Base-by-base conservation (phyloP, 1,140 invertebrate genomes). In the Brachionus angularis region DNA sequence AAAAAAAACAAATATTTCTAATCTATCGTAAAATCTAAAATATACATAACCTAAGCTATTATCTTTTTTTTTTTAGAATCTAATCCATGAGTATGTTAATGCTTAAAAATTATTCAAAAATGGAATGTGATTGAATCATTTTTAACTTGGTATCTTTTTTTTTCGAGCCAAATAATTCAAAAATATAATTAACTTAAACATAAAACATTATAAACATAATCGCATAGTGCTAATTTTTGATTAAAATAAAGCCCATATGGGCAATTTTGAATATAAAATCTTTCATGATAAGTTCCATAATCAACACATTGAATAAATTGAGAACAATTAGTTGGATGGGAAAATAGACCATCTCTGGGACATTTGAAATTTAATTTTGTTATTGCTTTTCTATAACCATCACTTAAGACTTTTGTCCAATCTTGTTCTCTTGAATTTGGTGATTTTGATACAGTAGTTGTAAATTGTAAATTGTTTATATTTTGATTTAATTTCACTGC, bases 291-390 rank as follows among this genome's bases (percentile, higher is more conserved):
- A 33, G 62, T 67, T 33, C 62, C 62, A 67, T 25, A 67, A 47
- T 67, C 42, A 25, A 67, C 62, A 36, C 62, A 67, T 50, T 67
- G 62, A 14, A 67, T 25, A 16, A 67, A 67, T 14, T 67, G 39
- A 16, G 25, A 34, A 14, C 62, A 67, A 50, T 67, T 47, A 8
- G 18, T 47, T 23, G 62, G 62, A 47, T 67, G 62, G 12, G 42
- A 2, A 50, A 47, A 67, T 3, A 67, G 27, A 21, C 62, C 62
- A 36, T 67, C 44, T 18, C 36, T 67, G 18, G 62, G 3, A 47
- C 62, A 67, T 34, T 47, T 67, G 23, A 67, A 67, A 34, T 67
- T 36, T 0, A 47, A 5, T 34, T 23, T 47, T 50, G 31, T n/a
- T 18, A n/a, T n/a, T n/a, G n/a, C 36, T 47, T 34, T 27, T 18